These are phyloP conservation scores for Meloidogyne chitwoodi DNA, from an alignment of 1,140 invertebrate species.

Conservation along the genomic window DNA sequence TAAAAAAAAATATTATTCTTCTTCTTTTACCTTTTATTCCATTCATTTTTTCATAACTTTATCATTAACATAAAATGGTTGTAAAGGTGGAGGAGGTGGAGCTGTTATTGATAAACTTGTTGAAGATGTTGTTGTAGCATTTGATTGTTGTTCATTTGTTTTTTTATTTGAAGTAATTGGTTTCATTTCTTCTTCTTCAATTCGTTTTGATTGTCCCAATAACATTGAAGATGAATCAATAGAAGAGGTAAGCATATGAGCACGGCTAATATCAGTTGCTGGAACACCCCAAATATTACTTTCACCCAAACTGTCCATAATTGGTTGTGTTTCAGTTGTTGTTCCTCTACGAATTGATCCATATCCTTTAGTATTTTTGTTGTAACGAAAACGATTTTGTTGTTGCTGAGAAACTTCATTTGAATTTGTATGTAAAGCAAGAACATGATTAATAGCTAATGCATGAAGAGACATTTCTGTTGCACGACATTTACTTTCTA, in stretches of 20 bases:
- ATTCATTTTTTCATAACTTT: background rate
- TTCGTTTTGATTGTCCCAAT: background rate
- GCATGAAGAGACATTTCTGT: constrained; percentile 48
- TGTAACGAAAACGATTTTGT: background rate
- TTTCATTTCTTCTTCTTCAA: background rate
- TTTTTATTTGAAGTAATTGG: background rate
- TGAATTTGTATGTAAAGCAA: background rate
- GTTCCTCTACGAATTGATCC: background rate
- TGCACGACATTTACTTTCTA: constrained; percentile 36
- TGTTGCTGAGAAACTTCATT: background rate
- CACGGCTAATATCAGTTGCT: constrained; percentile 19
- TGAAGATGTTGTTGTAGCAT: background rate
- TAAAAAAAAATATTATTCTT: background rate
- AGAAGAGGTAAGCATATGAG: background rate
- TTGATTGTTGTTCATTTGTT: background rate
- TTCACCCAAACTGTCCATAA: constrained; percentile 8
- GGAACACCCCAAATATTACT: constrained; percentile 41
- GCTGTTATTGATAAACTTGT: background rate
- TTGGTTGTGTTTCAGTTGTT: background rate
- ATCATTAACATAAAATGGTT: background rate
- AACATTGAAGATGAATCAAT: background rate
- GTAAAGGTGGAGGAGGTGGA: background rate
- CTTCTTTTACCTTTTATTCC: background rate
- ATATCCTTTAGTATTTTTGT: background rate
- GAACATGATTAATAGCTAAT: constrained; percentile 33